Conservation (phyloP, 2,888 invertebrate species). For the Dilophus febrilis region DNA sequence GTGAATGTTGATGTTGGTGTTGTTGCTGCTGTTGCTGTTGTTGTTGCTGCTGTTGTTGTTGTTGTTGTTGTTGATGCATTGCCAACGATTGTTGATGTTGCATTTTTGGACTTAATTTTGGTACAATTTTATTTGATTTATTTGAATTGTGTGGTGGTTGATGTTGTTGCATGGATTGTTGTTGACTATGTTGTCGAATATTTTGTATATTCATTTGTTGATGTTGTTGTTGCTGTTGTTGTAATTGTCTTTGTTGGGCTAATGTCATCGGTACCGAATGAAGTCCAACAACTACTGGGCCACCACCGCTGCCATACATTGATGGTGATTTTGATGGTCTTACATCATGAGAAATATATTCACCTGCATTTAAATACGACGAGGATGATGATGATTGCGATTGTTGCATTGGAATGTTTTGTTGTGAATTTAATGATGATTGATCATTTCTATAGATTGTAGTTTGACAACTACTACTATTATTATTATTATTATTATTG, state of each 20-base stretch:
- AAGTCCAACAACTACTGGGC: too few relatives aligned
- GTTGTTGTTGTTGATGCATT: constrained; percentile 10
- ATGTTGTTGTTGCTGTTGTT: constrained; percentile 19
- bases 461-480: constrained; percentile 13
- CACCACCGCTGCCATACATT: constrained; percentile 30
- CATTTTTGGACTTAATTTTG: constrained; percentile 32
- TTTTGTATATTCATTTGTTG: not conserved
- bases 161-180: constrained; percentile 12
- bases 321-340: constrained; percentile 25
- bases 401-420: too few relatives aligned
- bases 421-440: constrained; percentile 13
- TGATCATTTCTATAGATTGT: constrained; percentile 16
- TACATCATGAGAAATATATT: constrained; percentile 24
- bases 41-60: constrained; percentile 17
- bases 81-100: constrained; percentile 23
- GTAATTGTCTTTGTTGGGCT: constrained; percentile 17
- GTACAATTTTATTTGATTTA: constrained; percentile 34
- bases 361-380: constrained; percentile 23
- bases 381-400: constrained; percentile 3
- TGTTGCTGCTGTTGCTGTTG: constrained; percentile 15
- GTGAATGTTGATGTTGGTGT: constrained; percentile 30
- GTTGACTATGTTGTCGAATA: constrained; percentile 12
- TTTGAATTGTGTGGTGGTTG: constrained; percentile 12
- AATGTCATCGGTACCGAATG: constrained; percentile 25
- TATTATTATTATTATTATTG: constrained; percentile 12